A percentile compares a stretch with the other conserved stretches of the same genome.
phyloP scores from a whole-genome alignment of 2,888 invertebrate species.

The Drosophila mayaguana region DNA sequence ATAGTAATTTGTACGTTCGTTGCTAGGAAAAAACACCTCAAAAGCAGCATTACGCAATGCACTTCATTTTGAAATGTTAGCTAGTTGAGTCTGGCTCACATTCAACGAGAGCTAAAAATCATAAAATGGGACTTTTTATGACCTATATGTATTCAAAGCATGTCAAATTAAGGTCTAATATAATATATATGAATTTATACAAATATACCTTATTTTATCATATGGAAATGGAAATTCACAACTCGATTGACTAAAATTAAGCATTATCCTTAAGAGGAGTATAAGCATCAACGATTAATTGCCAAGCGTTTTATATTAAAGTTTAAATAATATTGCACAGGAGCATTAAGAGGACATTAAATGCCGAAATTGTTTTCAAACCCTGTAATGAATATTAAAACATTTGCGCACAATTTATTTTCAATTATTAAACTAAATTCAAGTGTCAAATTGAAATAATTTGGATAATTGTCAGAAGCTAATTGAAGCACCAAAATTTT shows the following conservation, averaged over 20 bases:
- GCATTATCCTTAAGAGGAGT: no score
- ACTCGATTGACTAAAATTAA: neutral
- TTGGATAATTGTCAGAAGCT: constrained; percentile 30
- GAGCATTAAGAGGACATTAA: neutral
- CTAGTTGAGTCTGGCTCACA: neutral
- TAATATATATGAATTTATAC: no score
- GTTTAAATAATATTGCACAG: neutral
- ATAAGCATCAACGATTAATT: no score
- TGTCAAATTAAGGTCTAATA: neutral
- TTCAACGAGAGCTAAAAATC: neutral
- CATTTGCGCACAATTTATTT: neutral
- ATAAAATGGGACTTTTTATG: no score
- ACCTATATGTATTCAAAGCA: neutral
- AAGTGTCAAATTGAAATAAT: constrained; percentile 37
- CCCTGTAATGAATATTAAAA: neutral
- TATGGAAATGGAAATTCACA: no score
- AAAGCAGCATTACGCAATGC: constrained; percentile 6
- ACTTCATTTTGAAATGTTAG: constrained; percentile 5
- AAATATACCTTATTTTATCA: no score
- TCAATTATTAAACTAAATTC: neutral
- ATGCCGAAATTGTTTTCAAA: neutral
- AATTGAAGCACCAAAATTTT: constrained; percentile 53
- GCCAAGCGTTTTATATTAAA: neutral
- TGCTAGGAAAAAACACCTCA: neutral
- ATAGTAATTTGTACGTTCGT: constrained; percentile 12